Percentiles rank a stretch among this genome's conserved stretches.
Conservation (phyloP, 2,888 invertebrate species). For the Lissocephala sabroskyi region DNA sequence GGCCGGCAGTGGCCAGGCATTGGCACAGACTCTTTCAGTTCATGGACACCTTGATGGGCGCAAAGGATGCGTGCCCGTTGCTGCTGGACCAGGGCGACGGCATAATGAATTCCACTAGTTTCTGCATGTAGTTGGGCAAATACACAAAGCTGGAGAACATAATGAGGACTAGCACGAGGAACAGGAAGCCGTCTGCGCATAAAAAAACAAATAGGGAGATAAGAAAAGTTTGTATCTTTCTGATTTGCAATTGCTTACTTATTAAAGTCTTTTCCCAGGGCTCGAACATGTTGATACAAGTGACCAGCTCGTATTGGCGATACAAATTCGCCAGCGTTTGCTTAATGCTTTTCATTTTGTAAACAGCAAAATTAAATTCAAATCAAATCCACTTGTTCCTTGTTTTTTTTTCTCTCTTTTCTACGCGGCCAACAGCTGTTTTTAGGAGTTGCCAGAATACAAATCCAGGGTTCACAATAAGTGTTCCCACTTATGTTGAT, state of each 20-base stretch:
- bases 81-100: slow-evolving; percentile 37
- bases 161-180: slow-evolving; percentile 73
- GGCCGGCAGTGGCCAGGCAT: not conserved
- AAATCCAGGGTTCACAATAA: too few relatives aligned
- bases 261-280: slow-evolving; percentile 73
- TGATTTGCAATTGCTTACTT: slow-evolving; percentile 53
- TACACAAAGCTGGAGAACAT: slow-evolving; percentile 76
- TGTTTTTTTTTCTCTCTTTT: too few relatives aligned
- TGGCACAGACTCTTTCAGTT: not conserved
- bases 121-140: slow-evolving; percentile 75
- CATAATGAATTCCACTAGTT: slow-evolving; percentile 61
- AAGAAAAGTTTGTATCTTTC: not conserved
- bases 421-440: too few relatives aligned
- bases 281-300: slow-evolving; percentile 73
- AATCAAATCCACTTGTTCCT: too few relatives aligned
- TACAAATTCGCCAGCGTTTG: slow-evolving; percentile 59
- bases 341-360: slow-evolving; percentile 35
- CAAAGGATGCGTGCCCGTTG: too few relatives aligned
- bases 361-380: too few relatives aligned
- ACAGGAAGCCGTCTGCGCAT: slow-evolving; percentile 73
- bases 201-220: not conserved
- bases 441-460: too few relatives aligned
- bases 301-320: slow-evolving; percentile 73
- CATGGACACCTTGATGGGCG: too few relatives aligned
- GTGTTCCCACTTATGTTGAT: too few relatives aligned